Evolutionary conservation across 2,888 invertebrate genomes (phyloP).

Genomic region (Eristalis intricaria): DNA sequence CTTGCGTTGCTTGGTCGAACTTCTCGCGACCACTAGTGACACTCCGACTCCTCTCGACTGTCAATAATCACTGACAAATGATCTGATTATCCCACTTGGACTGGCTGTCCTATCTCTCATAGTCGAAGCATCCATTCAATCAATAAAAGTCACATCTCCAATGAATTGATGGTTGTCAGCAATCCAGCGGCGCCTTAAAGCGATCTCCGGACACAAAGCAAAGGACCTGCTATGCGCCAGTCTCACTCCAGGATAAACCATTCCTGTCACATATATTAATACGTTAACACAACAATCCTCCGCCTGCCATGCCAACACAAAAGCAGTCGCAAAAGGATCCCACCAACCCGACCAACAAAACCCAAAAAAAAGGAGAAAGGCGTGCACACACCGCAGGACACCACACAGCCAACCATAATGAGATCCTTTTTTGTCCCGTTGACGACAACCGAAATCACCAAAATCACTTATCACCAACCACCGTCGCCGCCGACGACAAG

Average conservation of each 20-base stretch:
- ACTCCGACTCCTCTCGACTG: background rate
- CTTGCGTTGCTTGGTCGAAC: too few relatives aligned
- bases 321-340: constrained; percentile 32
- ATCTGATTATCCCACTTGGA: background rate
- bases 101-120: background rate
- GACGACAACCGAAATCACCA: constrained; percentile 50
- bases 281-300: constrained; percentile 65
- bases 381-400: constrained; percentile 57
- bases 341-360: background rate
- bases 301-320: background rate
- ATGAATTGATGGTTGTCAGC: constrained; percentile 33
- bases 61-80: background rate
- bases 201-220: background rate
- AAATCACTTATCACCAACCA: constrained; percentile 64
- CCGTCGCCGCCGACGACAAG: background rate
- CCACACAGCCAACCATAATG: constrained; percentile 44
- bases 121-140: background rate
- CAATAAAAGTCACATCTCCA: background rate
- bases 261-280: constrained; percentile 70
- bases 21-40: background rate
- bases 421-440: constrained; percentile 61
- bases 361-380: constrained; percentile 19
- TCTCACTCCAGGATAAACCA: background rate
- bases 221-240: constrained; percentile 51
- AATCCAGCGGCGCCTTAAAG: constrained; percentile 51